phyloP scores from a whole-genome alignment of 1,140 invertebrate genomes.

The Caerostris darwini region DNA sequence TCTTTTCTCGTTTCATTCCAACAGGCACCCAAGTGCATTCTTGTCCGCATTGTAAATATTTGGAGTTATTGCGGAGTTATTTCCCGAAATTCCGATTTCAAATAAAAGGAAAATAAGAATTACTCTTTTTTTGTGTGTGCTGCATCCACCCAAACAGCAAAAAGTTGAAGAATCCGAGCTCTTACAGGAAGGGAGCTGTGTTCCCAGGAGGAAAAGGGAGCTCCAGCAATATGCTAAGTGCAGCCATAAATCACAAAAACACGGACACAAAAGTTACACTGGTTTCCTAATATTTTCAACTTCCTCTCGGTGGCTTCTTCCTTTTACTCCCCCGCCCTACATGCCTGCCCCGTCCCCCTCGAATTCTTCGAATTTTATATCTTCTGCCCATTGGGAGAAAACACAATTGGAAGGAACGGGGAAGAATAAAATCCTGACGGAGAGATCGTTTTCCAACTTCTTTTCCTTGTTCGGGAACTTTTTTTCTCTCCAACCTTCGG shows the following conservation, averaged over 20 bases:
- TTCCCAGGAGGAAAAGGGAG: neutral
- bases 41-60: neutral
- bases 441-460: slow-evolving; percentile 23
- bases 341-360: neutral
- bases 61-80: slow-evolving; percentile 5
- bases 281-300: slow-evolving; percentile 69
- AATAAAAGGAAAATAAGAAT: neutral
- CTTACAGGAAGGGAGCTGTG: neutral
- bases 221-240: slow-evolving; percentile 64
- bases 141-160: neutral
- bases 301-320: slow-evolving; percentile 44
- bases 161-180: neutral
- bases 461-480: neutral
- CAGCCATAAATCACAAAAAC: slow-evolving; percentile 61
- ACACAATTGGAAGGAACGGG: slow-evolving; percentile 34
- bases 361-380: slow-evolving; percentile 65
- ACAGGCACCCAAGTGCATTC: neutral
- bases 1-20: neutral
- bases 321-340: neutral
- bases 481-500: neutral
- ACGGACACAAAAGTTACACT: slow-evolving; percentile 56
- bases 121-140: neutral
- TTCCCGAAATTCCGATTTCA: neutral
- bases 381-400: slow-evolving; percentile 46
- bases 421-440: slow-evolving; percentile 41